Conservation (phyloP, 2,888 invertebrate species). For the Liopterus haemorrhoidalis region DNA sequence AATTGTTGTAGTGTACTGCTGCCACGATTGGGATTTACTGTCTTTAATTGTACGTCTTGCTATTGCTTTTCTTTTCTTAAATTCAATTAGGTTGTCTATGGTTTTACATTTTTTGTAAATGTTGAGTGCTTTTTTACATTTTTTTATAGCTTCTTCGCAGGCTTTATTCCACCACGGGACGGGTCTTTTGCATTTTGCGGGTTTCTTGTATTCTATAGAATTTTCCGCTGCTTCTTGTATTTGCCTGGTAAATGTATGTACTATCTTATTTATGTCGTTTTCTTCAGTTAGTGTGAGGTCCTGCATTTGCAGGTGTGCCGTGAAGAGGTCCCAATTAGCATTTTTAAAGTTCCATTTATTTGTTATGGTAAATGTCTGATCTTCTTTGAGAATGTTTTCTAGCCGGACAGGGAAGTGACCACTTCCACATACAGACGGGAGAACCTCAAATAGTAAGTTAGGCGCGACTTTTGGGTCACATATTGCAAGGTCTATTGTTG, state of each 20-base stretch:
- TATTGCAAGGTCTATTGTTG: too few species aligned
- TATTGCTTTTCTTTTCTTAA: background rate
- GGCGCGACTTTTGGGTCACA: too few species aligned
- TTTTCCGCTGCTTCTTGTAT: too few species aligned
- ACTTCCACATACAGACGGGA: too few species aligned
- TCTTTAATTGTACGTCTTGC: background rate
- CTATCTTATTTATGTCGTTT: too few species aligned
- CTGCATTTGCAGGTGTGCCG: too few species aligned
- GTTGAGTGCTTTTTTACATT: background rate
- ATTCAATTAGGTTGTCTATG: background rate
- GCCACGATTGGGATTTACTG: background rate
- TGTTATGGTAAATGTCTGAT: background rate
- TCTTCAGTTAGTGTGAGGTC: too few species aligned
- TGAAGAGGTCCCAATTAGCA: background rate
- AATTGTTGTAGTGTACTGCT: background rate
- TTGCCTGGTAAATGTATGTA: too few species aligned
- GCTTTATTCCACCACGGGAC: slow-evolving; percentile 1
- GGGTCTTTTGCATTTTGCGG: too few species aligned
- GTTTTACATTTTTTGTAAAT: background rate
- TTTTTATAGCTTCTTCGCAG: background rate
- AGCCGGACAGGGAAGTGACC: too few species aligned
- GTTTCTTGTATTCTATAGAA: too few species aligned
- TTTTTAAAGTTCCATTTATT: background rate
- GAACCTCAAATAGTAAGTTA: too few species aligned
- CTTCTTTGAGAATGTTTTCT: background rate